Percentiles rank a stretch among this genome's conserved stretches.
phyloP scores from a whole-genome alignment of 1,140 invertebrate genomes.

The Lordiphosa mommai region DNA sequence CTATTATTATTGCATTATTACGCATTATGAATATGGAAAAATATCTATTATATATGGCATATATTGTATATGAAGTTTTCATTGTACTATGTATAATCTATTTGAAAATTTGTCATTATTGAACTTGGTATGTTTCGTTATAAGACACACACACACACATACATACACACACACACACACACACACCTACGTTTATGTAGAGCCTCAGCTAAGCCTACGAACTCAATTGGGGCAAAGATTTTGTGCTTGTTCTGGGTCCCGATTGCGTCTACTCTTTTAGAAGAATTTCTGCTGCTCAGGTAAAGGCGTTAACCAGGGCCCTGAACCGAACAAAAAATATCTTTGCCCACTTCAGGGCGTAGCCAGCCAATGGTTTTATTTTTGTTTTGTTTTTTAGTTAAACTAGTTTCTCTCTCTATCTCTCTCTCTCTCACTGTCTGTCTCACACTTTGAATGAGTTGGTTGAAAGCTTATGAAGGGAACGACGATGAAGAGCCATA shows the following conservation, averaged over 20 bases:
- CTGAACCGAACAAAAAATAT: conserved; percentile 7
- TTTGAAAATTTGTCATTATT: conserved; percentile 58
- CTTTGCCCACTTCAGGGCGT: conserved; percentile 18
- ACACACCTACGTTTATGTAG: conserved; percentile 24
- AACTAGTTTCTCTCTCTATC: conserved; percentile 31
- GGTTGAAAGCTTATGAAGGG: not conserved
- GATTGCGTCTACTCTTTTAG: conserved; percentile 67
- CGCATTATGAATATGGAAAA: conserved; percentile 58
- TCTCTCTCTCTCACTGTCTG: conserved; percentile 7
- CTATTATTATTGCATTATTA: conserved; percentile 76
- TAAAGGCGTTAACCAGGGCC: conserved; percentile 56
- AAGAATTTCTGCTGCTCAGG: conserved; percentile 74
- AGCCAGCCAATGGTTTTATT: conserved; percentile 36
- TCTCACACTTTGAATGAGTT: conserved; percentile 10
- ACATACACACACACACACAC: conserved; percentile 18
- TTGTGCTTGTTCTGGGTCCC: conserved; percentile 7
- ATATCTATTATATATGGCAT: conserved; percentile 60
- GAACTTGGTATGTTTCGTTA: conserved; percentile 74
- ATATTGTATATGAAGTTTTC: conserved; percentile 75
- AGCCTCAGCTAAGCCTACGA: no score
- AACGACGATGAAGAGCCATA: conserved; percentile 47
- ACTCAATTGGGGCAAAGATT: not conserved
- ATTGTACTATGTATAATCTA: conserved; percentile 76
- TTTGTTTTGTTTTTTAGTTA: conserved; percentile 61
- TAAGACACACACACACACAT: conserved; percentile 31